These are phyloP conservation scores for Halcyon chelicuti DNA, from an alignment of 2,797 vertebrate genomes.

Conservation along the genomic window DNA sequence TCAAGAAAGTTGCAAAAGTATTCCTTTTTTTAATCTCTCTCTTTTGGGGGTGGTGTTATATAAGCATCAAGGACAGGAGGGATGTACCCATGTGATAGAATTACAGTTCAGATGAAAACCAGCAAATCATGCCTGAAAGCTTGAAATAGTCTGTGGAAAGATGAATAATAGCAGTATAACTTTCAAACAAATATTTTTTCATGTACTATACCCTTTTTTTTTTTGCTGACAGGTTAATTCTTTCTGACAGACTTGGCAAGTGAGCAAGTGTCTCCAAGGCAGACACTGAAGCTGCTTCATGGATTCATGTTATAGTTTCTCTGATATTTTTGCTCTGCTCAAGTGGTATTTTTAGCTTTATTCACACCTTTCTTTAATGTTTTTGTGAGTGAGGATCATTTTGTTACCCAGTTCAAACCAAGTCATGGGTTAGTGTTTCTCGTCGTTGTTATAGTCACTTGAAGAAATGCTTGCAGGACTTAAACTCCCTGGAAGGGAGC, in stretches of 20 bases:
- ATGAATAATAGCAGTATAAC: constrained; percentile 20
- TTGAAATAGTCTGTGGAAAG: constrained; percentile 28
- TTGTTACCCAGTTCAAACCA: background rate
- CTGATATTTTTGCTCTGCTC: constrained; percentile 30
- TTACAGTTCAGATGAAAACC: constrained; percentile 36
- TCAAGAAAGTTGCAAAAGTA: constrained; percentile 21
- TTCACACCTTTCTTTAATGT: constrained; percentile 29
- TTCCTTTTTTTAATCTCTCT: background rate
- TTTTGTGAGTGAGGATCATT: background rate
- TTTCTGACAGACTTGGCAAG: constrained; percentile 61
- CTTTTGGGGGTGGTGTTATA: background rate
- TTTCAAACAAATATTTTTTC: constrained; percentile 53
- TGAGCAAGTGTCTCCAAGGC: constrained; percentile 54
- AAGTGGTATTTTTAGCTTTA: constrained; percentile 32
- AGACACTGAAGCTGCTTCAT: constrained; percentile 26
- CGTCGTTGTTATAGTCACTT: background rate
- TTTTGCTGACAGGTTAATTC: constrained; percentile 60
- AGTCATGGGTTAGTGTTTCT: background rate
- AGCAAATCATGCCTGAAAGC: constrained; percentile 30
- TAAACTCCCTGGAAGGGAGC: background rate
- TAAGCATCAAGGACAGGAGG: constrained; percentile 9
- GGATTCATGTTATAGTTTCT: constrained; percentile 31
- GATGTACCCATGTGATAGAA: background rate
- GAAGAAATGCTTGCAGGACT: background rate
- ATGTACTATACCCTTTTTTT: background rate